These are phyloP conservation scores for Cinclus cinclus DNA, from an alignment of 2,113 vertebrate species.

Conservation along the genomic window DNA sequence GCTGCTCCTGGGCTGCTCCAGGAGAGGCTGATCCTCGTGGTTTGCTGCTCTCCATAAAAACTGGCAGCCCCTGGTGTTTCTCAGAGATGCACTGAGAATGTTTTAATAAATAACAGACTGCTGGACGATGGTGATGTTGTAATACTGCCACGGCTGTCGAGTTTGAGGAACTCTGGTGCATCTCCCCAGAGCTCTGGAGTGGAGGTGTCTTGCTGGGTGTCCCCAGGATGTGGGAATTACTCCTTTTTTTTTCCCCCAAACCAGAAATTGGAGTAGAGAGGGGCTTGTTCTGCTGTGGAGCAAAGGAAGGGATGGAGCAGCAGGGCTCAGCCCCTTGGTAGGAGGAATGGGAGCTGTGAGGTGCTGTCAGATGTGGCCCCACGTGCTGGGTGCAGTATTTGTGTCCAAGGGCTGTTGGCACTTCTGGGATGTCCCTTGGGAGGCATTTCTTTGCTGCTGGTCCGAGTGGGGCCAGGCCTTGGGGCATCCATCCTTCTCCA, in stretches of 20 bases:
- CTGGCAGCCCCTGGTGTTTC: not conserved
- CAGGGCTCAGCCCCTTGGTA: not conserved
- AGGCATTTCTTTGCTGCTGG: not conserved
- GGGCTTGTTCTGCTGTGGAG: not conserved
- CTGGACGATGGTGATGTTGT: not conserved
- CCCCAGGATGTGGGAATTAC: not conserved
- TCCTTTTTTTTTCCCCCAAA: not conserved
- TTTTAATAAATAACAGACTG: not conserved
- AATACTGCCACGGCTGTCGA: accelerated
- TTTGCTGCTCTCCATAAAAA: not conserved
- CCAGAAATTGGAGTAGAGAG: not conserved
- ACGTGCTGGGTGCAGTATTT: accelerated
- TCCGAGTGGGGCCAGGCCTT: not conserved
- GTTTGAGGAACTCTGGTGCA: not conserved
- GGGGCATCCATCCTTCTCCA: not conserved
- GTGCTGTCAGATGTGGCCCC: not conserved
- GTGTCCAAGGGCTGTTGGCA: not conserved
- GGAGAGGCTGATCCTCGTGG: not conserved
- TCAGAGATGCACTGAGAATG: not conserved
- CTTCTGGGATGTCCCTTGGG: not conserved
- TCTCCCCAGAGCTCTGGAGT: not conserved
- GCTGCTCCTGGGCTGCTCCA: not conserved
- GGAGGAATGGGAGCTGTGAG: not conserved
- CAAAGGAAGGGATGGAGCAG: not conserved
- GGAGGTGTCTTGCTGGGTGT: not conserved